phyloP scores from a whole-genome alignment of 2,888 invertebrate species.

The Lepidocyrtoides sp. region DNA sequence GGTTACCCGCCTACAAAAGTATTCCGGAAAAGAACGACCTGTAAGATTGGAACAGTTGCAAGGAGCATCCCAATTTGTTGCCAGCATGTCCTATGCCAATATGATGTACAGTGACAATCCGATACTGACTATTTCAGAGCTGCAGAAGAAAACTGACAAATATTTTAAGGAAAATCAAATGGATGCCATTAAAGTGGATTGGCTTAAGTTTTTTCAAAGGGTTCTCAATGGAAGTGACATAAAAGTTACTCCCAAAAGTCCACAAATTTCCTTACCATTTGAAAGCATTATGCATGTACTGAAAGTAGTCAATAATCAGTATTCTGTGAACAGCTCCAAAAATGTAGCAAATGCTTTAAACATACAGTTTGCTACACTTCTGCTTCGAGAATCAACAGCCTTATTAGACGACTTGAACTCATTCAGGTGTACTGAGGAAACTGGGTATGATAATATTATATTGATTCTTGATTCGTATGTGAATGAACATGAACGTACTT shows the following conservation, averaged over 20 bases:
- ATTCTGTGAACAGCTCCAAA: not conserved
- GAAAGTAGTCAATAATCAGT: not conserved
- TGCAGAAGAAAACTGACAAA: constrained; percentile 55
- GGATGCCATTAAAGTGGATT: constrained; percentile 33
- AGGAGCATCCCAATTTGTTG: not conserved
- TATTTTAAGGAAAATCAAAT: not conserved
- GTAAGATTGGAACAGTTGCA: constrained; percentile 39
- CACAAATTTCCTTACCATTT: not conserved
- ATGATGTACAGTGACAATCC: not conserved
- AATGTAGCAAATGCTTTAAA: constrained; percentile 51
- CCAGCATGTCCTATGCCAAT: not conserved
- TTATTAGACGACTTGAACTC: constrained; percentile 49
- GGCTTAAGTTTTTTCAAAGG: constrained; percentile 65
- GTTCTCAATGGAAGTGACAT: constrained; percentile 53
- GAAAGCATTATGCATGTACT: constrained; percentile 24
- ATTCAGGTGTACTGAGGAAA: constrained; percentile 51
- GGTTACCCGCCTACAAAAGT: constrained; percentile 33
- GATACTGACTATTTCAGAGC: constrained; percentile 15
- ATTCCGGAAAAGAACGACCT: constrained; percentile 19
- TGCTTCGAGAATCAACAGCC: constrained; percentile 58
- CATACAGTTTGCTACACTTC: constrained; percentile 37
- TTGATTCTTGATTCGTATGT: too few species aligned
- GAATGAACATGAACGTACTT: too few species aligned
- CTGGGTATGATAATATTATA: constrained; percentile 17
- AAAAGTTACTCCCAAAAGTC: not conserved